Evolutionary conservation across 2,113 vertebrate species (phyloP).

Genomic region (cattle (Bos taurus)): ARS-UCD2.0 NC_037332.1:1277501-1278000

Average conservation of each 20-base stretch:
- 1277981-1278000: background rate
- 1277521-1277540: background rate
- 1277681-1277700: background rate
- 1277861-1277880: background rate
- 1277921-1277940: background rate
- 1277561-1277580: background rate
- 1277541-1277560: background rate
- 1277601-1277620: conserved; percentile 17
- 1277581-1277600: background rate
- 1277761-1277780: conserved; percentile 6
- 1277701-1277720: background rate
- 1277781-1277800: background rate
- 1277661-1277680: background rate
- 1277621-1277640: background rate
- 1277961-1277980: background rate
- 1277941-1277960: background rate
- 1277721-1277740: background rate
- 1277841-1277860: conserved; percentile 18
- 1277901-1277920: background rate
- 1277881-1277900: background rate
- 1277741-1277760: background rate
- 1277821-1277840: background rate
- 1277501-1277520: background rate
- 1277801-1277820: conserved; percentile 21
- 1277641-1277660: background rate